phyloP scores from a whole-genome alignment of 2,797 vertebrate species.

The Margarornis squamiger region DNA sequence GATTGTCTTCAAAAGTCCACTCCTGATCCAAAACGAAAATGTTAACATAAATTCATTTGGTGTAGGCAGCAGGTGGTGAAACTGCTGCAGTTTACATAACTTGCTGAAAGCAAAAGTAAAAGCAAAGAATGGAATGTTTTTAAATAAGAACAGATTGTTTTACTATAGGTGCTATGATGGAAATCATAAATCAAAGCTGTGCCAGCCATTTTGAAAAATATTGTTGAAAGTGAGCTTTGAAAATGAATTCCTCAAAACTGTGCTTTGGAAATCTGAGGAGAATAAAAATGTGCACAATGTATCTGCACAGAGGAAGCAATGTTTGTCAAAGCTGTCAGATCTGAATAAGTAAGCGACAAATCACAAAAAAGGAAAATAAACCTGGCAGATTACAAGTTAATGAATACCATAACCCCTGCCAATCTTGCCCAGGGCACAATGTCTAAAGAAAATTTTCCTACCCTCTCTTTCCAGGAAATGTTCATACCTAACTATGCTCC shows the following conservation, averaged over 20 bases:
- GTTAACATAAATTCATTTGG: background rate
- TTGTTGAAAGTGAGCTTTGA: conserved; percentile 16
- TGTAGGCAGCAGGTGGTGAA: conserved; percentile 30
- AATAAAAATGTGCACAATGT: background rate
- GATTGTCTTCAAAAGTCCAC: background rate
- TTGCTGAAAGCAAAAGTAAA: background rate
- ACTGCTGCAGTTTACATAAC: background rate
- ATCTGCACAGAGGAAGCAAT: background rate
- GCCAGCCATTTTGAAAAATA: conserved; percentile 56
- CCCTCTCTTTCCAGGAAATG: background rate
- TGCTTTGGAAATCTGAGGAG: background rate
- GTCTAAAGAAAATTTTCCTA: background rate
- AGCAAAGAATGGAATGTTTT: background rate
- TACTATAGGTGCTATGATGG: conserved; percentile 28
- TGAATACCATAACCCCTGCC: background rate
- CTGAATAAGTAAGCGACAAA: background rate
- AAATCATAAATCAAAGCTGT: conserved; percentile 43
- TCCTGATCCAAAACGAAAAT: background rate
- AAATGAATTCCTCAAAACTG: conserved; percentile 18
- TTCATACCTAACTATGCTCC: background rate
- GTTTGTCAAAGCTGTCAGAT: background rate
- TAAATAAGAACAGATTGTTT: conserved; percentile 59
- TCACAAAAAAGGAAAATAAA: background rate
- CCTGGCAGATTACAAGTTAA: background rate
- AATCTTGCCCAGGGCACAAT: background rate